Evolutionary conservation across 2,113 vertebrate species (phyloP).

Genomic region (human (Homo sapiens)): GRCh38 chr2:208136501-208137000

Average conservation of each 20-base stretch:
- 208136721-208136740: neutral
- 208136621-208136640: neutral
- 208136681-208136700: neutral
- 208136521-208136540: neutral
- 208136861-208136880: no score
- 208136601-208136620: neutral
- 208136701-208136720: neutral
- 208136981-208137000: neutral
- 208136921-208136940: neutral
- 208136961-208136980: neutral
- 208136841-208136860: neutral
- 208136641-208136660: neutral
- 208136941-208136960: neutral
- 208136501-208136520: neutral
- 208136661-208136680: neutral
- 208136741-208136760: neutral
- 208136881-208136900: rapidly evolving
- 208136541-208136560: neutral
- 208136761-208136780: neutral
- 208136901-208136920: neutral
- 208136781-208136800: neutral
- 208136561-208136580: neutral
- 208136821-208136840: rapidly evolving
- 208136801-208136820: neutral
- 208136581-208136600: neutral